Conservation (phyloP, 2,797 vertebrate genomes). For the Acipenser oxyrinchus region DNA sequence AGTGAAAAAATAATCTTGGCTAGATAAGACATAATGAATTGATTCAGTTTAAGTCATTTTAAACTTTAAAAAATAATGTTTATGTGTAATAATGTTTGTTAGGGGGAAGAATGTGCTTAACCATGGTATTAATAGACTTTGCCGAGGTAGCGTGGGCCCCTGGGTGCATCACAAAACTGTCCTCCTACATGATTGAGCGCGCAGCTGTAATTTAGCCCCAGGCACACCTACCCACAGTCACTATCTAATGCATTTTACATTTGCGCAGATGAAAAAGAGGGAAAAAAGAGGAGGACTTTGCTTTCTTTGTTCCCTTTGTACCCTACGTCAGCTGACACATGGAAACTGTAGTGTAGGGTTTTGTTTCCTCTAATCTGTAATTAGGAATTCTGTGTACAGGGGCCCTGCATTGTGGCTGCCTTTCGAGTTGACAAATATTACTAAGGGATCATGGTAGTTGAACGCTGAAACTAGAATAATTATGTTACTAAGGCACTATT, state of each 20-base stretch:
- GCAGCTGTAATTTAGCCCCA: conserved; percentile 36
- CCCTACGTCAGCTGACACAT: conserved; percentile 42
- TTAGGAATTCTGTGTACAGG: conserved; percentile 45
- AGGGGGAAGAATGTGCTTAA: conserved; percentile 25
- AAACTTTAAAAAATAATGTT: conserved; percentile 36
- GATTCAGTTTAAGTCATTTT: conserved; percentile 39
- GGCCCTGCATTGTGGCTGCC: conserved; percentile 25
- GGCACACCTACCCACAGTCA: conserved; percentile 40
- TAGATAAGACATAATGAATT: conserved; percentile 42
- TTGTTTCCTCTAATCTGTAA: conserved; percentile 49
- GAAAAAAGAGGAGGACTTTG: conserved; percentile 16
- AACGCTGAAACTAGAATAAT: conserved; percentile 22
- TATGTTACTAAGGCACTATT: conserved; percentile 22
- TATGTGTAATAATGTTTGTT: conserved; percentile 41
- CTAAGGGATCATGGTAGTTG: conserved; percentile 24
- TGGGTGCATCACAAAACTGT: conserved; percentile 37
- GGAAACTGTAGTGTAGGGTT: conserved; percentile 40
- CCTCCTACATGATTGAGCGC: conserved; percentile 32
- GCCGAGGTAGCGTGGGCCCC: conserved; percentile 38
- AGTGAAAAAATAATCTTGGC: conserved; percentile 21
- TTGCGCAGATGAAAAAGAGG: conserved; percentile 29
- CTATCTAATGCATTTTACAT: conserved; percentile 37
- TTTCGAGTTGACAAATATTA: conserved; percentile 29
- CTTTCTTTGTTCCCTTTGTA: conserved; percentile 40
- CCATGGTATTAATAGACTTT: conserved; percentile 34